phyloP scores from a whole-genome alignment of 1,140 invertebrate species.

The Macrobrachium rosenbergii region DNA sequence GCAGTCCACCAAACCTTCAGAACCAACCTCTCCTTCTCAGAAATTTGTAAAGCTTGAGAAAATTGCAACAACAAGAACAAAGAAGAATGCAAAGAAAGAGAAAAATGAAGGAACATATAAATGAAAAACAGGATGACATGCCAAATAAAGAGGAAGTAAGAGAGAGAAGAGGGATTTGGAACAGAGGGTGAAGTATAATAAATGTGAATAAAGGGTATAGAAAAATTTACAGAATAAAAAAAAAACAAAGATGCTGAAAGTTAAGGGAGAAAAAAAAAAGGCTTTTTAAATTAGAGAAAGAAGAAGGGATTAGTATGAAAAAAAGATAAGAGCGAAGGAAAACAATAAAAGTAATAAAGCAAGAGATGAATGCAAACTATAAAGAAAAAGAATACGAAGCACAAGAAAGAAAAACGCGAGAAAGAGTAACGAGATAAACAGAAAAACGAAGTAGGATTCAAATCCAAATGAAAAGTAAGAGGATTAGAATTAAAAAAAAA shows the following conservation, averaged over 20 bases:
- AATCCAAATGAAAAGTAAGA: not conserved
- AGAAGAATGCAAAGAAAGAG: too few relatives aligned
- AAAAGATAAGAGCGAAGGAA: not conserved
- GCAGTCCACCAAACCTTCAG: too few relatives aligned
- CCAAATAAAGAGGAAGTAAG: too few relatives aligned
- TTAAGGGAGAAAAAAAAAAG: not conserved
- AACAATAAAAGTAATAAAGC: not conserved
- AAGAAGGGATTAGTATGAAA: not conserved
- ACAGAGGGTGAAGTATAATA: not conserved
- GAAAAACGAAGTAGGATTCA: not conserved
- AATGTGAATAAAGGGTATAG: not conserved
- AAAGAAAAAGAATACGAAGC: not conserved
- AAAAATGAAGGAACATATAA: too few relatives aligned
- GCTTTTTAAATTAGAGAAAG: too few relatives aligned
- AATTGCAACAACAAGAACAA: too few relatives aligned
- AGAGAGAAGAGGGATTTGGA: not conserved
- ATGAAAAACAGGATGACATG: too few relatives aligned
- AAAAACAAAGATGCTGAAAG: not conserved
- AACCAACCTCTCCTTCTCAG: too few relatives aligned
- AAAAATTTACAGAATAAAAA: not conserved
- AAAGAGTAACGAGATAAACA: not conserved
- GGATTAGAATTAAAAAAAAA: not conserved
- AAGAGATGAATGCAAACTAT: not conserved
- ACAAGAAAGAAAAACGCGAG: not conserved
- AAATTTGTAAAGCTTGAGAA: too few relatives aligned